A percentile compares a stretch with the other conserved stretches of the same genome.
These are phyloP conservation scores for Agapornis roseicollis DNA, from an alignment of 2,113 vertebrate genomes.

Conservation along the genomic window DNA sequence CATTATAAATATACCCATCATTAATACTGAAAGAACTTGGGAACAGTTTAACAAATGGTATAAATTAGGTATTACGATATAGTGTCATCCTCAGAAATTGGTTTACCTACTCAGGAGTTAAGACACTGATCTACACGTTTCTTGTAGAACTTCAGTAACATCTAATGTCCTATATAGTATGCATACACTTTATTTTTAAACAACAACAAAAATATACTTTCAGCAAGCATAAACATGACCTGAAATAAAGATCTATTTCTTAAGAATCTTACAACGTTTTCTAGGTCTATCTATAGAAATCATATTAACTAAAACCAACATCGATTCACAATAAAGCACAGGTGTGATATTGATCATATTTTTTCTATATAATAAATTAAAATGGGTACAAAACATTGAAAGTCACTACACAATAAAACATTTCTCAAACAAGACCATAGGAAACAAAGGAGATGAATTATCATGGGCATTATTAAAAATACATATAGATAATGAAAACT, in stretches of 20 bases:
- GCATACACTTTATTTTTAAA: neutral
- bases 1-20: neutral
- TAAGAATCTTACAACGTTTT: neutral
- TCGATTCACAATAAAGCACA: neutral
- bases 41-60: neutral
- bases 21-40: neutral
- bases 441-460: neutral
- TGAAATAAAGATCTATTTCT: neutral
- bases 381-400: neutral
- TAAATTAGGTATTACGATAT: neutral
- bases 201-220: neutral
- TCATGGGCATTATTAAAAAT: neutral
- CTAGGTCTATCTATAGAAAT: neutral
- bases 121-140: neutral
- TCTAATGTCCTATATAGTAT: neutral
- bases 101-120: neutral
- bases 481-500: neutral
- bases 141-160: neutral
- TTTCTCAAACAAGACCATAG: neutral
- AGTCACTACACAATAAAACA: neutral
- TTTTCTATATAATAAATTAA: neutral
- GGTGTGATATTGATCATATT: neutral
- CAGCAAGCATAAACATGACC: neutral
- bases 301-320: neutral
- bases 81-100: neutral